A percentile compares a stretch with the other conserved stretches of the same genome.
Conservation (phyloP, 2,888 invertebrate genomes). For the Quadriops clusia region DNA sequence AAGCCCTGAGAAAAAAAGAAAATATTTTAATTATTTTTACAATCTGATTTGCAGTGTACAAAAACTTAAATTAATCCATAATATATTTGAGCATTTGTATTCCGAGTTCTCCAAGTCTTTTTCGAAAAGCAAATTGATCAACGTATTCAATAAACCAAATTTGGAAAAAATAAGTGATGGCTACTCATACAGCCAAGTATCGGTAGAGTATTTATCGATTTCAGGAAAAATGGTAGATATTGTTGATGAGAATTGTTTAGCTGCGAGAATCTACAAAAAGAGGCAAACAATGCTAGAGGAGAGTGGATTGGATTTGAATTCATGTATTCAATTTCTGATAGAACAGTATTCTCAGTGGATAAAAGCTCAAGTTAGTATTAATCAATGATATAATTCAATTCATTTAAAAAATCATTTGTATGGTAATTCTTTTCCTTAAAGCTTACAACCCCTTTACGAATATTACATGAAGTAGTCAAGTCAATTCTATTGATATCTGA, state of each 20-base stretch:
- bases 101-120: slow-evolving; percentile 19
- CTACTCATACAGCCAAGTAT: slow-evolving; percentile 50
- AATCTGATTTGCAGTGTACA: slow-evolving; percentile 28
- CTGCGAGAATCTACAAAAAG: slow-evolving; percentile 24
- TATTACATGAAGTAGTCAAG: slow-evolving; percentile 47
- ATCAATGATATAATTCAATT: too few relatives aligned
- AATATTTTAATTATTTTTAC: slow-evolving; percentile 13
- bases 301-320: slow-evolving; percentile 75
- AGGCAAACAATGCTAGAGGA: slow-evolving; percentile 37
- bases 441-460: slow-evolving; percentile 35
- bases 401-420: too few relatives aligned
- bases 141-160: slow-evolving; percentile 49
- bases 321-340: slow-evolving; percentile 83
- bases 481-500: slow-evolving; percentile 65
- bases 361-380: slow-evolving; percentile 40
- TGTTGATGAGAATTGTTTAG: slow-evolving; percentile 33
- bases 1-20: too few relatives aligned
- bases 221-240: slow-evolving; percentile 43
- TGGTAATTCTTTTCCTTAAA: slow-evolving; percentile 24
- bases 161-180: slow-evolving; percentile 43
- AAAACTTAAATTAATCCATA: slow-evolving; percentile 29
- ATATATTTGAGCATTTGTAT: slow-evolving; percentile 24
- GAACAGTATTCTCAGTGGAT: slow-evolving; percentile 79
- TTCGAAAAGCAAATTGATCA: slow-evolving; percentile 17
- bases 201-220: slow-evolving; percentile 48